phyloP scores from a whole-genome alignment of 30 jellyfish, hydroid and myxozoan genomes.

The Hydractinia symbiolongicarpus region DNA sequence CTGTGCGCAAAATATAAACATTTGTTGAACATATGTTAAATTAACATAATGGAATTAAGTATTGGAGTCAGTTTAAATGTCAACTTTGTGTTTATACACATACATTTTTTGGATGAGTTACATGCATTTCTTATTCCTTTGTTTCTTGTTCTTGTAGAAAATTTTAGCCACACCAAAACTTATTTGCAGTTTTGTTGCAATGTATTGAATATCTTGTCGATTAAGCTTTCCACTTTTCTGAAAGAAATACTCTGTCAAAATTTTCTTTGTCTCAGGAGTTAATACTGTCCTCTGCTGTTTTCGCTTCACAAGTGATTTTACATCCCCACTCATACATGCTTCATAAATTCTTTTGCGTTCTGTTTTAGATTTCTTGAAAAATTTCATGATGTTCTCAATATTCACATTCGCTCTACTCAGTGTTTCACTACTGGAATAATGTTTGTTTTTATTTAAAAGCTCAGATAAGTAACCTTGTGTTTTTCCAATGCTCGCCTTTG shows the following conservation, averaged over 20 bases:
- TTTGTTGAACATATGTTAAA: too few relatives aligned
- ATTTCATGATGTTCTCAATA: constrained; percentile 44
- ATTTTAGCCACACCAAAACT: constrained; percentile 43
- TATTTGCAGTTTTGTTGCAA: constrained; percentile 38
- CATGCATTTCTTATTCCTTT: constrained; percentile 25
- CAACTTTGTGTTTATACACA: too few relatives aligned
- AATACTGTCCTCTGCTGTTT: constrained; percentile 38
- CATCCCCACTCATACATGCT: background rate
- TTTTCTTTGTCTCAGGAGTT: constrained; percentile 39
- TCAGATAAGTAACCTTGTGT: constrained; percentile 95
- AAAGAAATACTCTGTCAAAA: constrained; percentile 23
- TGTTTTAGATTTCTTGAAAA: constrained; percentile 36
- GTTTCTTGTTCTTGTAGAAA: constrained; percentile 67
- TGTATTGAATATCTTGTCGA: constrained; percentile 25
- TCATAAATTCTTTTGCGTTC: constrained; percentile 46
- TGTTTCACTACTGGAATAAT: background rate
- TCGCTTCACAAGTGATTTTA: background rate
- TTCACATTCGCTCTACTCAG: constrained; percentile 21
- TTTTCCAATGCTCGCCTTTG: constrained; percentile 59
- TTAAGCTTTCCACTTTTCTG: constrained; percentile 34
- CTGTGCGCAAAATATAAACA: too few relatives aligned
- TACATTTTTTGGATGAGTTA: too few relatives aligned
- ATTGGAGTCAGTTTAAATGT: too few relatives aligned
- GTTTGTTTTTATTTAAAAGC: constrained; percentile 23
- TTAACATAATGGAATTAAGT: too few relatives aligned